Conservation (phyloP, 2,113 vertebrate genomes). For the Brachyhypopomus gauderio region DNA sequence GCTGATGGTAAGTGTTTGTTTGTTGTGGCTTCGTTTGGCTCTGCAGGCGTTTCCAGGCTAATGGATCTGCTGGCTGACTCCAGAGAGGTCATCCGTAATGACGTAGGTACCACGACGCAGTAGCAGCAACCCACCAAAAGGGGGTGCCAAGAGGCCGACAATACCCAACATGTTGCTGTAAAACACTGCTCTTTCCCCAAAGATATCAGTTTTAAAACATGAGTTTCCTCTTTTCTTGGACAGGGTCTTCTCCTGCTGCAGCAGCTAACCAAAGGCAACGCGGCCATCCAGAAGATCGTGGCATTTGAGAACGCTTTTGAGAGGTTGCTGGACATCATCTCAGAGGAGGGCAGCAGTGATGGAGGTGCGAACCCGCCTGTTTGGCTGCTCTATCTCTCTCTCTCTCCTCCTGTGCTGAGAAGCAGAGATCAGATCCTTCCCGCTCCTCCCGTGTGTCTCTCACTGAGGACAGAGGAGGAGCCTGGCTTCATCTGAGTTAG, state of each 20-base stretch:
- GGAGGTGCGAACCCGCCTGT: conserved; percentile 78
- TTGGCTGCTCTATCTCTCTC: neutral
- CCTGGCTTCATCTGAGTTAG: too few species aligned
- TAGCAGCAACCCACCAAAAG: neutral
- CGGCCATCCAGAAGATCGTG: conserved; percentile 98
- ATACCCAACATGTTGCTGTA: too few species aligned
- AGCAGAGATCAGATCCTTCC: neutral
- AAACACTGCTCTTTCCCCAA: neutral
- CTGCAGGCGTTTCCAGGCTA: conserved; percentile 90
- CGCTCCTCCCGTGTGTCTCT: neutral
- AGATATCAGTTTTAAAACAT: conserved; percentile 2
- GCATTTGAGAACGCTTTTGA: conserved; percentile 99
- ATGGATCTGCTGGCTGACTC: conserved; percentile 97
- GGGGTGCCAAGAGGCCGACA: too few species aligned
- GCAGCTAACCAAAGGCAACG: conserved; percentile 93
- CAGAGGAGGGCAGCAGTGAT: conserved; percentile 94
- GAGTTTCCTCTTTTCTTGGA: conserved; percentile 17
- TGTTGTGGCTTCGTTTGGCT: conserved; percentile 11
- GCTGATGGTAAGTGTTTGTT: neutral
- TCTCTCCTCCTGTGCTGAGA: neutral
- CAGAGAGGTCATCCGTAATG: conserved; percentile 96
- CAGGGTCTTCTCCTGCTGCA: conserved; percentile 93
- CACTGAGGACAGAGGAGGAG: neutral
- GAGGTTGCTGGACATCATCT: conserved; percentile 92
- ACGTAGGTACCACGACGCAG: conserved; percentile 78